Conservation (phyloP, 2,797 vertebrate species). For the Enteromius paludinosus region DNA sequence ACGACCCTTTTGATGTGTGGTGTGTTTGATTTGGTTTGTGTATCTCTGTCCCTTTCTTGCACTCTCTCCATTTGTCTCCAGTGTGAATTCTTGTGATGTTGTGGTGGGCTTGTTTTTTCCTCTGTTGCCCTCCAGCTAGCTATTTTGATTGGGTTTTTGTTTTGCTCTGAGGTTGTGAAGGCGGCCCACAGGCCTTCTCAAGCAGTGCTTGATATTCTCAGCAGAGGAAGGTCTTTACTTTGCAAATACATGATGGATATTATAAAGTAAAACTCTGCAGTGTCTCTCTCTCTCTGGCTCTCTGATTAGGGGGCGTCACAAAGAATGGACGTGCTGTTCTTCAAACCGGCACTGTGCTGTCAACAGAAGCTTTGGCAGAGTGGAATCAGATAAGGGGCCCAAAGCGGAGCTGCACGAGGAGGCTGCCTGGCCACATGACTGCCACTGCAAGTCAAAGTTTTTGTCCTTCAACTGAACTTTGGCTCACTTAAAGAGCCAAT, state of each 20-base stretch:
- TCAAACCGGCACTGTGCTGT: constrained; percentile 93
- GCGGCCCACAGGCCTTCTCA: constrained; percentile 71
- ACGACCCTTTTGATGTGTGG: background rate
- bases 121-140: constrained; percentile 76
- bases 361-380: constrained; percentile 94
- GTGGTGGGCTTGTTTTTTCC: constrained; percentile 69
- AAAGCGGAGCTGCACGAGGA: constrained; percentile 42
- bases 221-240: constrained; percentile 57
- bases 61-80: constrained; percentile 50
- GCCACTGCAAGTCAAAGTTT: constrained; percentile 81
- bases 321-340: constrained; percentile 92
- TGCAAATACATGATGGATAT: constrained; percentile 58
- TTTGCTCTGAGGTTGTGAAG: constrained; percentile 61
- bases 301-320: constrained; percentile 83
- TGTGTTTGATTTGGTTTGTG: constrained; percentile 3
- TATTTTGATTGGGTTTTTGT: constrained; percentile 77
- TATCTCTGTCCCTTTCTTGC: background rate
- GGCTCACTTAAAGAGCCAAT: constrained; percentile 79
- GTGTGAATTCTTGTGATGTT: constrained; percentile 68
- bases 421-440: constrained; percentile 87
- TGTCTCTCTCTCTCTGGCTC: constrained; percentile 55
- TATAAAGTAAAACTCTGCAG: constrained; percentile 62
- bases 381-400: constrained; percentile 91
- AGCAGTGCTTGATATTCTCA: constrained; percentile 38
- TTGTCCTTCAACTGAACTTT: constrained; percentile 98